Percentiles rank a stretch among this genome's conserved stretches.
Conservation (phyloP, 2,888 invertebrate species). For the Drosophila mercatorum region DNA sequence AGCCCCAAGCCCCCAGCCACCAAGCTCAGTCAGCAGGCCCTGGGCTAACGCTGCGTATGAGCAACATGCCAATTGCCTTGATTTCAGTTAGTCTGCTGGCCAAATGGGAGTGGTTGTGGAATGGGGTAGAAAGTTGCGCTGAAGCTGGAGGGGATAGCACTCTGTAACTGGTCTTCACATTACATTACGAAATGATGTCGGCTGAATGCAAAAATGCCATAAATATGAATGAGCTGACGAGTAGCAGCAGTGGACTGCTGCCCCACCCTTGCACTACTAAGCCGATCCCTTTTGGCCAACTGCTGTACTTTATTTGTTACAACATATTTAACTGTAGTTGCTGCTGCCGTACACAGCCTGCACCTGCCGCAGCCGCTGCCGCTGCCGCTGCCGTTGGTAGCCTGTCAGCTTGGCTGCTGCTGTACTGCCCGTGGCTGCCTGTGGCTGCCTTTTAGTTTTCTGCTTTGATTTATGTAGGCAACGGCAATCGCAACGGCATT, state of each 20-base stretch:
- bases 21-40: not conserved
- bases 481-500: conserved; percentile 63
- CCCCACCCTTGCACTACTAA: conserved; percentile 7
- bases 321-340: conserved; percentile 79
- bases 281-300: conserved; percentile 61
- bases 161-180: conserved; percentile 71
- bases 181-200: conserved; percentile 77
- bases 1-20: not conserved
- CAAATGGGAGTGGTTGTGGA: not conserved
- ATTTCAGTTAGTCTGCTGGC: conserved; percentile 48
- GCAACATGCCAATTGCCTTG: conserved; percentile 79
- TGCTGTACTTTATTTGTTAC: conserved; percentile 79
- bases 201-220: conserved; percentile 78
- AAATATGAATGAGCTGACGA: conserved; percentile 80
- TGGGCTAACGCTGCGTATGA: conserved; percentile 67
- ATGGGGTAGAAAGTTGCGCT: not conserved
- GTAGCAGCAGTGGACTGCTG: conserved; percentile 54
- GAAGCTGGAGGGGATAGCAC: conserved; percentile 2
- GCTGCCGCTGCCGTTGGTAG: conserved; percentile 17
- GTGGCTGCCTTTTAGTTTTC: conserved; percentile 70
- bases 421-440: conserved; percentile 41
- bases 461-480: conserved; percentile 61
- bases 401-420: conserved; percentile 48
- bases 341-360: conserved; percentile 35
- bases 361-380: conserved; percentile 40